Percentiles rank a stretch among this genome's conserved stretches.
Conservation (phyloP, 1,140 invertebrate species). For the Bombus turneri region DNA sequence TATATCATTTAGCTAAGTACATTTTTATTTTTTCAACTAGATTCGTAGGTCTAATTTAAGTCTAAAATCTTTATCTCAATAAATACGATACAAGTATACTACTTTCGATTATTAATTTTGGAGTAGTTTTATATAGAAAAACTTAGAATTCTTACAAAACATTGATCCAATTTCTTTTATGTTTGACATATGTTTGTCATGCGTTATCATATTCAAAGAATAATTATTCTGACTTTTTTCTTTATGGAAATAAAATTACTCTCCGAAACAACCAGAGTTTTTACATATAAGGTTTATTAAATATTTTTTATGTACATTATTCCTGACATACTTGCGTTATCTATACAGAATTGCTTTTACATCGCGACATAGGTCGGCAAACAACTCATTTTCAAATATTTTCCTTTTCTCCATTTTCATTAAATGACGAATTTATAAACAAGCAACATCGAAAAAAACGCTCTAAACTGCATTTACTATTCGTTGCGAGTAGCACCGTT, state of each 20-base stretch:
- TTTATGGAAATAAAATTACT: neutral
- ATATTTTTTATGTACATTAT: slow-evolving; percentile 48
- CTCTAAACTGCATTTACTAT: neutral
- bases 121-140: neutral
- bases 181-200: neutral
- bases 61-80: neutral
- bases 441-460: slow-evolving; percentile 1
- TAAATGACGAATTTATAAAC: slow-evolving; percentile 10
- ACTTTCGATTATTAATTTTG: neutral
- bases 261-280: neutral
- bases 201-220: neutral
- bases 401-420: neutral
- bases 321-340: slow-evolving; percentile 14
- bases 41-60: neutral
- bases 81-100: neutral
- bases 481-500: slow-evolving; percentile 9
- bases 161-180: neutral
- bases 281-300: slow-evolving; percentile 43
- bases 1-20: too few species aligned
- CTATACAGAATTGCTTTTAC: slow-evolving; percentile 47
- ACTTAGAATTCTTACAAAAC: neutral
- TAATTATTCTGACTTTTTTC: neutral
- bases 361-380: slow-evolving; percentile 23
- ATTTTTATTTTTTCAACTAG: too few species aligned
- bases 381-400: neutral